Evolutionary conservation across 1,140 invertebrate species (phyloP).

Genomic region (Streblospio benedicti): DNA sequence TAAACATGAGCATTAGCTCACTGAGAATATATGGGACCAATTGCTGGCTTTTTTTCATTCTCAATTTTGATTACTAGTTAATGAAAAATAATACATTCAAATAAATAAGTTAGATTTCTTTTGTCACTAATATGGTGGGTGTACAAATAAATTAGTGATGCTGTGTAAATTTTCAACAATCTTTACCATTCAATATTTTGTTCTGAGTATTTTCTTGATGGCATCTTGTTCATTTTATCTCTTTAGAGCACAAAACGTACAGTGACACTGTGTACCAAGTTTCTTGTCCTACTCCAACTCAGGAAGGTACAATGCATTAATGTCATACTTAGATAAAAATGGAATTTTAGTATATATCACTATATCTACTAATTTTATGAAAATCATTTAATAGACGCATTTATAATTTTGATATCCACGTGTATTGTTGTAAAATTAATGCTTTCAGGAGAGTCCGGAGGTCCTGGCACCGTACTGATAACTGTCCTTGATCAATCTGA

Average conservation of each 20-base stretch:
- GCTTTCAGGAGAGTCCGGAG: constrained; percentile 2
- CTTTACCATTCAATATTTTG: too few species aligned
- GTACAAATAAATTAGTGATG: not conserved
- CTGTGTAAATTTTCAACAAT: not conserved
- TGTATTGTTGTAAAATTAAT: not conserved
- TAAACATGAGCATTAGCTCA: too few species aligned
- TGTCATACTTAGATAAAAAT: not conserved
- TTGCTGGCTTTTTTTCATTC: too few species aligned
- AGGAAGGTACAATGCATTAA: not conserved
- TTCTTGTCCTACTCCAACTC: not conserved
- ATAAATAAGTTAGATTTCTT: too few species aligned
- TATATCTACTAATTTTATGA: not conserved
- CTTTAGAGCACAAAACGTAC: too few species aligned
- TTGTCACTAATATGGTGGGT: not conserved
- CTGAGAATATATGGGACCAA: too few species aligned
- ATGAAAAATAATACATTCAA: too few species aligned
- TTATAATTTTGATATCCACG: not conserved
- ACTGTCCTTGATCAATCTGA: not conserved
- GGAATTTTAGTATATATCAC: not conserved
- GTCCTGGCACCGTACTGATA: constrained; percentile 6
- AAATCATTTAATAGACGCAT: not conserved
- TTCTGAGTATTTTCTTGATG: too few species aligned
- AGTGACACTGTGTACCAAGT: not conserved
- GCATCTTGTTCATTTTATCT: too few species aligned
- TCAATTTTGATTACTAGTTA: too few species aligned